A percentile compares a stretch with the other conserved stretches of the same genome.
phyloP scores from a whole-genome alignment of 37 sponge, comb jelly and placozoan species.

The Crambe crambe region DNA sequence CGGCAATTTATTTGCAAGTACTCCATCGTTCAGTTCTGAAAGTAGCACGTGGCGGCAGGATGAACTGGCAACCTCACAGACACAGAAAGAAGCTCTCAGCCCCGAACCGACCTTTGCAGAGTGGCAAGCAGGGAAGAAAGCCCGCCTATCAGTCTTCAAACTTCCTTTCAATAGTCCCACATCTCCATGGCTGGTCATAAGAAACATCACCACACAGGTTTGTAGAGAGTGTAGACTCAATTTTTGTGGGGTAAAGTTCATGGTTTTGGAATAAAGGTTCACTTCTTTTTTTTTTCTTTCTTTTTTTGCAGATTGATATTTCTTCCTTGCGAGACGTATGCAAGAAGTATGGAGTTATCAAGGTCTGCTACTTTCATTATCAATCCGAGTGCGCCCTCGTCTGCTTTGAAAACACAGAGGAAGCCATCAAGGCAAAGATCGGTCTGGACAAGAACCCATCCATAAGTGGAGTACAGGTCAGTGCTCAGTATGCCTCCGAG shows the following conservation, averaged over 20 bases:
- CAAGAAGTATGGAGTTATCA: constrained; percentile 49
- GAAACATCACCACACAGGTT: constrained; percentile 53
- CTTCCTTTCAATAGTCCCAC: constrained; percentile 42
- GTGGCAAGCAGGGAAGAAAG: constrained; percentile 74
- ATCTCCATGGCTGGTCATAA: constrained; percentile 62
- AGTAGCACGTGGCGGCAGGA: constrained; percentile 34
- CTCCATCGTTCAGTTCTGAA: not conserved
- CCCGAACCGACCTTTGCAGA: constrained; percentile 56
- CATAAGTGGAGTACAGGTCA: constrained; percentile 38
- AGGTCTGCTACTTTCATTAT: constrained; percentile 19
- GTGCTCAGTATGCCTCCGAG: constrained; percentile 46
- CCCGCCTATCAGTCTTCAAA: constrained; percentile 48
- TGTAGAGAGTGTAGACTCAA: not conserved
- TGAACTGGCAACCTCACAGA: not conserved
- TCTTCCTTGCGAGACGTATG: constrained; percentile 46
- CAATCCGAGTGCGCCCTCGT: constrained; percentile 31
- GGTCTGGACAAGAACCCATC: constrained; percentile 43
- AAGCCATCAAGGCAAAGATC: constrained; percentile 52
- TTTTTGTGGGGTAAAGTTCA: not conserved
- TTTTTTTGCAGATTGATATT: constrained; percentile 37
- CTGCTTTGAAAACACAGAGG: constrained; percentile 34
- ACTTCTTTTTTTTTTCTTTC: not conserved
- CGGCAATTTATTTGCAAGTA: not conserved
- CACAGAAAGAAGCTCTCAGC: not conserved
- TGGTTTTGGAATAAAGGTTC: not conserved